Evolutionary conservation across 2,888 invertebrate genomes (phyloP).

Genomic region (Heteropelma amictum): DNA sequence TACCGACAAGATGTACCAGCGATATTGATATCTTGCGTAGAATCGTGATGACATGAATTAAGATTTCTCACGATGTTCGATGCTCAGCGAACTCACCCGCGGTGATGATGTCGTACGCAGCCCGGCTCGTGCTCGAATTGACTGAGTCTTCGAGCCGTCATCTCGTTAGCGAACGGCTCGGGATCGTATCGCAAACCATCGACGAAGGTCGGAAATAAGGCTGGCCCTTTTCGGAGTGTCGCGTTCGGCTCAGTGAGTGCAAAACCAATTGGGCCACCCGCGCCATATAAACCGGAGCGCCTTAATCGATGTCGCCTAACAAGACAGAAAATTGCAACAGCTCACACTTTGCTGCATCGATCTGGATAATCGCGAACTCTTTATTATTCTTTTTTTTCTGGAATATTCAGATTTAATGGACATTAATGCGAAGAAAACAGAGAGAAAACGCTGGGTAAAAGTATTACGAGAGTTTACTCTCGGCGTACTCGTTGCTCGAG

Average conservation of each 20-base stretch:
- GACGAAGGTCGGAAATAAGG: conserved; percentile 77
- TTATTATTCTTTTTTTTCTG: not conserved
- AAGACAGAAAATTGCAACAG: conserved; percentile 45
- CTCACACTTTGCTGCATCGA: conserved; percentile 9
- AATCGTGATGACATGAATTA: too few relatives aligned
- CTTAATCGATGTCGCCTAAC: conserved; percentile 67
- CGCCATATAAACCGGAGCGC: conserved; percentile 68
- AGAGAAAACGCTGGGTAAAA: too few relatives aligned
- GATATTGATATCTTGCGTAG: too few relatives aligned
- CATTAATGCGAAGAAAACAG: not conserved
- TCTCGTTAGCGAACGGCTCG: conserved; percentile 71
- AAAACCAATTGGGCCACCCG: conserved; percentile 69
- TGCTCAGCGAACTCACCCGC: conserved; percentile 62
- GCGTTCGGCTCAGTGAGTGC: conserved; percentile 72
- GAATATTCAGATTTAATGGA: too few relatives aligned
- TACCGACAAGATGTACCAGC: too few relatives aligned
- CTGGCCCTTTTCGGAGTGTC: conserved; percentile 74
- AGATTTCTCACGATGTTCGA: not conserved
- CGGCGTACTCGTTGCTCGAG: too few relatives aligned
- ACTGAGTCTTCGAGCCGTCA: conserved; percentile 66
- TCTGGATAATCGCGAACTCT: not conserved
- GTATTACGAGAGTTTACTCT: too few relatives aligned
- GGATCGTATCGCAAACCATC: conserved; percentile 77
- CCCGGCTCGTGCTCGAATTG: conserved; percentile 71
- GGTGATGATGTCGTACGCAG: conserved; percentile 69